Percentiles rank a stretch among this genome's conserved stretches.
phyloP scores from a whole-genome alignment of 2,888 invertebrate genomes.

The Eupithecia insigniata region DNA sequence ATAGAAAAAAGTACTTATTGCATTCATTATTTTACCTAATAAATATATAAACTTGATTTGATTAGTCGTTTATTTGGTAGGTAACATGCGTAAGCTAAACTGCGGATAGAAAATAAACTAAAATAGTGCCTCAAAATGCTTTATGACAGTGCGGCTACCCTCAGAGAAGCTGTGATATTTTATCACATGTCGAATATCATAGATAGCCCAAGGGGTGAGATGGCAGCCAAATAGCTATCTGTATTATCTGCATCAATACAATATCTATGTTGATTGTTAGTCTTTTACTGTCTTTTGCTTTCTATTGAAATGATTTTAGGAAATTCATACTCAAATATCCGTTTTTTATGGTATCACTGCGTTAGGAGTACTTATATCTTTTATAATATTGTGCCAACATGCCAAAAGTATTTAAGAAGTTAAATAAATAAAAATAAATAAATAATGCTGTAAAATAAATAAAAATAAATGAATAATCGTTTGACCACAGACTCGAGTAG shows the following conservation, averaged over 20 bases:
- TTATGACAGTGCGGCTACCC: constrained; percentile 16
- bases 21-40: no score
- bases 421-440: no score
- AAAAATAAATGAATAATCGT: no score
- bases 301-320: not conserved
- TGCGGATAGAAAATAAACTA: not conserved
- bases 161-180: constrained; percentile 15
- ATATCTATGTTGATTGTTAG: constrained; percentile 5
- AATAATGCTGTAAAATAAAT: no score
- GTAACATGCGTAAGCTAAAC: not conserved
- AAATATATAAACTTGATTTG: no score
- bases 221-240: constrained; percentile 14
- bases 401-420: no score
- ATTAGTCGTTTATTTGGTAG: no score
- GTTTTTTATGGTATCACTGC: no score
- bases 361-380: no score
- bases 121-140: not conserved
- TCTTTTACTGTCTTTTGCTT: not conserved
- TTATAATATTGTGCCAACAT: no score
- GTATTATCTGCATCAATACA: constrained; percentile 19
- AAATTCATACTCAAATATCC: not conserved
- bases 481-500: no score
- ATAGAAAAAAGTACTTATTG: no score
- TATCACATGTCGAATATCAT: constrained; percentile 23
- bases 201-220: constrained; percentile 24